These are phyloP conservation scores for Somateria mollissima DNA, from an alignment of 2,797 vertebrate genomes.

Conservation along the genomic window DNA sequence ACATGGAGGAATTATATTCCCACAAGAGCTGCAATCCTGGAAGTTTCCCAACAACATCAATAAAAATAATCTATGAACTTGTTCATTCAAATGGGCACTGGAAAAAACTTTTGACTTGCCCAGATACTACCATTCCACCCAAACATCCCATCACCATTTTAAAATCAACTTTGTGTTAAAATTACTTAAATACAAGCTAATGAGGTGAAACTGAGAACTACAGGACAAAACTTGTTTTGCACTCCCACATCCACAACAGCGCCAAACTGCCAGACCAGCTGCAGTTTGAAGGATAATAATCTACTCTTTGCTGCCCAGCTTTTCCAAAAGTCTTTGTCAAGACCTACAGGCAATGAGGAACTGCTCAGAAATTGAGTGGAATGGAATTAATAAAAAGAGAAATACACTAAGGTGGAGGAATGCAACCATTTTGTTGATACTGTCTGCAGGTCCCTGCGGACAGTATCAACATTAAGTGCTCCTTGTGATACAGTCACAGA, in stretches of 20 bases:
- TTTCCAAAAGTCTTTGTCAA: background rate
- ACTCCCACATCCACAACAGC: background rate
- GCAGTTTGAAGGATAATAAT: background rate
- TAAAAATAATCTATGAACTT: background rate
- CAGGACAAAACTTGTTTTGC: background rate
- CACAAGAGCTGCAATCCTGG: fast-evolving
- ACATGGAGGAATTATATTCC: background rate
- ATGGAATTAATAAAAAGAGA: background rate
- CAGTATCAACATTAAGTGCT: background rate
- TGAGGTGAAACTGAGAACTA: background rate
- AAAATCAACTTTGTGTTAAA: background rate
- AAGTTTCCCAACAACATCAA: background rate
- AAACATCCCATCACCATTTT: background rate
- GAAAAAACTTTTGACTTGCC: background rate
- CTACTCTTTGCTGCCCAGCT: background rate
- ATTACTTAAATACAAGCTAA: background rate
- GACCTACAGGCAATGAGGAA: background rate
- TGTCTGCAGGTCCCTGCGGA: background rate
- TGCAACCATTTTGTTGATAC: background rate
- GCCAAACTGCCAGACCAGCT: background rate
- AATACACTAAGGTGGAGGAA: background rate
- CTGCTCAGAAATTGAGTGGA: background rate
- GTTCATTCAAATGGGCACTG: background rate
- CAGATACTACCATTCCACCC: background rate
- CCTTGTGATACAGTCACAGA: background rate